Conservation (phyloP, 2,113 vertebrate species). For the Rousettus leschenaultii region DNA sequence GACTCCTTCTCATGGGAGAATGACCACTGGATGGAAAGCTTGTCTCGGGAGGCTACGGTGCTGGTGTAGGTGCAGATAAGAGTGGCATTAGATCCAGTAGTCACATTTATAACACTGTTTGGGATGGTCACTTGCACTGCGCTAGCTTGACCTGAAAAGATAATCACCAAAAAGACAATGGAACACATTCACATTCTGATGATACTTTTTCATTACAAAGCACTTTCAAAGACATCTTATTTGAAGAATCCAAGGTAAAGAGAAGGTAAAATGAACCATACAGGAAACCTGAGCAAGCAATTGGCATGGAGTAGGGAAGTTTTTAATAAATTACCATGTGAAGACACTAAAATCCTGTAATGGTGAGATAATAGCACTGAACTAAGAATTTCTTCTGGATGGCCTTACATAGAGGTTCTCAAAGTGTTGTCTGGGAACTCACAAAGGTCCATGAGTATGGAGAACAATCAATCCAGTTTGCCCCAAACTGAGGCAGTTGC, state of each 20-base stretch:
- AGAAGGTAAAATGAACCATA: background rate
- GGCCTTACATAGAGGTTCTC: background rate
- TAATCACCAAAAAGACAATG: slow-evolving; percentile 52
- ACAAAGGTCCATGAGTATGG: background rate
- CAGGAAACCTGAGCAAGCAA: background rate
- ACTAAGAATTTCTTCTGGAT: background rate
- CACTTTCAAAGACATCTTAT: background rate
- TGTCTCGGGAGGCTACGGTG: slow-evolving; percentile 19
- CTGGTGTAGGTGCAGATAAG: slow-evolving; percentile 66
- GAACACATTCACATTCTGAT: background rate
- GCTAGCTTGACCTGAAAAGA: slow-evolving; percentile 65
- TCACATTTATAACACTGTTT: slow-evolving; percentile 54
- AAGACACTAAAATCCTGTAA: background rate
- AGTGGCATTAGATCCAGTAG: slow-evolving; percentile 62
- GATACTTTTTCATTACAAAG: slow-evolving; percentile 3
- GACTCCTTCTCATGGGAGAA: slow-evolving; percentile 46
- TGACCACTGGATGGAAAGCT: slow-evolving; percentile 71
- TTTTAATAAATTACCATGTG: slow-evolving; percentile 7
- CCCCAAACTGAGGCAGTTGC: background rate
- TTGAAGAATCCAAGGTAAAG: background rate
- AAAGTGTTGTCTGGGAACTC: background rate
- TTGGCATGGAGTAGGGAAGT: background rate
- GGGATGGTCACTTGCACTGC: slow-evolving; percentile 69
- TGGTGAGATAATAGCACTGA: background rate
- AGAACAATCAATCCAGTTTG: background rate